Evolutionary conservation across 1,140 invertebrate species (phyloP), one percentile per base, ranked within the genome.

Genomic region (Lutraria rhynchaena): DNA sequence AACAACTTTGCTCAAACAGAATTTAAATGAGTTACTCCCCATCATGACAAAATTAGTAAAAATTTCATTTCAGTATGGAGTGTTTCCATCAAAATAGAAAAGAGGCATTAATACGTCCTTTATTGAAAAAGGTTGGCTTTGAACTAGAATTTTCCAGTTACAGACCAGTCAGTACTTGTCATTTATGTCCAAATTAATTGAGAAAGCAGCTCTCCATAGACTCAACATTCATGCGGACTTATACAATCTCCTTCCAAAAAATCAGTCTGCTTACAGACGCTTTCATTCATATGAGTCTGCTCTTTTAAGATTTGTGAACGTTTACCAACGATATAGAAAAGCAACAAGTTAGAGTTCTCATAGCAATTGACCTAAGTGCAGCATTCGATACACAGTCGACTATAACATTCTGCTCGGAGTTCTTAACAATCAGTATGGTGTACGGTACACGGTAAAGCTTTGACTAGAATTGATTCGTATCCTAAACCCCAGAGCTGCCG

Each of bases 71-170:
- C n/a, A 29, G 33, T 17, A 35, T 27, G 58, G 33, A 61, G 4
- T 61, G 7, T 3, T 61, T 9, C 58, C 58, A 33, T 29, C 27
- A 3, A 61, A 29, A 29, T 46, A 37, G 63, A 31, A 41, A 22
- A n/a, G 19, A 69, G 41, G 1, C 63, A 22, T 44, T 69, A 1
- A 41, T 69, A 44, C 19, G 37, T 24, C 63, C 35, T 44, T 29
- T 46, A 19, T 44, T 46, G 22, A 69, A 69, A 41, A 69, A 69
- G 29, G 15, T 46, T 44, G 63, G 63, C 15, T 41, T 69, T 69
- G 63, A 46, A 44, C 37, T 44, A 19, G 37, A 69, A 44, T 24
- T 35, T 63, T 27, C 60, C 22, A 31, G 35, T 22, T 31, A 63
- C 22, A 63, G 60, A 63, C 60, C 60, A 63, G 60, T 37, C 11